These are phyloP conservation scores for Thinocorus orbignyianus DNA, from an alignment of 2,113 vertebrate species.

Conservation along the genomic window DNA sequence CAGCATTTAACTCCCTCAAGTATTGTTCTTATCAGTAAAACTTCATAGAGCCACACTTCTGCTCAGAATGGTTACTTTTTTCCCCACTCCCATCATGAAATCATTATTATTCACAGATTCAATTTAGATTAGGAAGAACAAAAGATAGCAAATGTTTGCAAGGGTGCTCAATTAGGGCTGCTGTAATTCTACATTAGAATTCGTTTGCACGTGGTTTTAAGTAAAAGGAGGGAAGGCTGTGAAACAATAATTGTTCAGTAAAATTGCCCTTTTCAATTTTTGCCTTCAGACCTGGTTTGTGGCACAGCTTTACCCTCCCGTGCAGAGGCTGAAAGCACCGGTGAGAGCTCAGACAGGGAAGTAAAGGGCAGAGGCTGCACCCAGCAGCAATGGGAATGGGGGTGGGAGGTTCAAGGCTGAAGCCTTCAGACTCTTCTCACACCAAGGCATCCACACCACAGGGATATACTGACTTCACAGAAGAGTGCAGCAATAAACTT, in stretches of 20 bases:
- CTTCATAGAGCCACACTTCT: neutral
- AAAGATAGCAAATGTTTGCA: slow-evolving; percentile 14
- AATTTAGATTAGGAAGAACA: slow-evolving; percentile 64
- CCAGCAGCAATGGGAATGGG: neutral
- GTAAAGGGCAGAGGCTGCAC: neutral
- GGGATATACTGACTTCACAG: neutral
- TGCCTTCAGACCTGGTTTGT: neutral
- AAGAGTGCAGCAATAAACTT: neutral
- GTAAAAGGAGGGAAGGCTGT: neutral
- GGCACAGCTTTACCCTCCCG: neutral
- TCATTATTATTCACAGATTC: slow-evolving; percentile 33
- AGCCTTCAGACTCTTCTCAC: neutral
- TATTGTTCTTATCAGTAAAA: neutral
- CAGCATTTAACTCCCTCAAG: neutral
- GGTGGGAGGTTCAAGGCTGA: neutral
- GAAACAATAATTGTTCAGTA: neutral
- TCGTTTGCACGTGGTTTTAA: neutral
- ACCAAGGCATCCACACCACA: neutral
- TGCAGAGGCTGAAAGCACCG: neutral
- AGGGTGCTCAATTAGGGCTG: neutral
- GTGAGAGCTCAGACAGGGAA: neutral
- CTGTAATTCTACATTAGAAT: neutral
- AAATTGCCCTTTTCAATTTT: neutral
- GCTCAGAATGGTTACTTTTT: neutral
- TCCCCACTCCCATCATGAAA: neutral